phyloP scores from a whole-genome alignment of 2,888 invertebrate genomes.

The Tillus elongatus region DNA sequence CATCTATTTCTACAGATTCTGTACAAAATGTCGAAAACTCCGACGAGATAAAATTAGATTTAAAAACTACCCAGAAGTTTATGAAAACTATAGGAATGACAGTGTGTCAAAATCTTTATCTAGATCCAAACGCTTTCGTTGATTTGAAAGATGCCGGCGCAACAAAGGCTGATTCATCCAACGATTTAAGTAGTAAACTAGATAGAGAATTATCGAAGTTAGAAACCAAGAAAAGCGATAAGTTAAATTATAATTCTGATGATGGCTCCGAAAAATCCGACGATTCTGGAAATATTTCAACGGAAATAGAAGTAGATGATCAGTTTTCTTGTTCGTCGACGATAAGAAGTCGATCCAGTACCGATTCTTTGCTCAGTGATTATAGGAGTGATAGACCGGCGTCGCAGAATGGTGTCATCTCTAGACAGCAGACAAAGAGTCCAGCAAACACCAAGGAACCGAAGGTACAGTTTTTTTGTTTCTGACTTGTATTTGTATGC shows the following conservation, averaged over 20 bases:
- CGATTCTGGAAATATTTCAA: conserved; percentile 74
- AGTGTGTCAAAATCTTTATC: conserved; percentile 16
- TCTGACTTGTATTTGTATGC: too few relatives aligned
- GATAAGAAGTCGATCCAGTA: neutral
- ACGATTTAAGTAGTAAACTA: neutral
- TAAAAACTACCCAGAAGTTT: conserved; percentile 25
- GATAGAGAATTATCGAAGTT: neutral
- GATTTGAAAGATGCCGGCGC: conserved; percentile 19
- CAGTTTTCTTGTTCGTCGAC: conserved; percentile 1
- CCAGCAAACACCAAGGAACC: too few relatives aligned
- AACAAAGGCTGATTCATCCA: conserved; percentile 16
- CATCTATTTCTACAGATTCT: too few relatives aligned
- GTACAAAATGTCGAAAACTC: too few relatives aligned
- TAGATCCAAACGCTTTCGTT: conserved; percentile 17
- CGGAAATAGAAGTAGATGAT: conserved; percentile 50
- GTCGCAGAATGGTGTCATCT: too few relatives aligned
- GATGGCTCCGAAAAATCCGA: conserved; percentile 57
- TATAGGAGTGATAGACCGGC: neutral
- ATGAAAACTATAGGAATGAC: conserved; percentile 20
- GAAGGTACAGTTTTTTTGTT: too few relatives aligned
- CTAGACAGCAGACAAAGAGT: too few relatives aligned
- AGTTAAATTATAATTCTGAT: conserved; percentile 50
- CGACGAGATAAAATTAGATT: conserved; percentile 22
- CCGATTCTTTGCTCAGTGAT: neutral
- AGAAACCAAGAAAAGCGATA: conserved; percentile 2